These are phyloP conservation scores for Babylonia areolata DNA, from an alignment of 1,140 invertebrate species.

Conservation along the genomic window DNA sequence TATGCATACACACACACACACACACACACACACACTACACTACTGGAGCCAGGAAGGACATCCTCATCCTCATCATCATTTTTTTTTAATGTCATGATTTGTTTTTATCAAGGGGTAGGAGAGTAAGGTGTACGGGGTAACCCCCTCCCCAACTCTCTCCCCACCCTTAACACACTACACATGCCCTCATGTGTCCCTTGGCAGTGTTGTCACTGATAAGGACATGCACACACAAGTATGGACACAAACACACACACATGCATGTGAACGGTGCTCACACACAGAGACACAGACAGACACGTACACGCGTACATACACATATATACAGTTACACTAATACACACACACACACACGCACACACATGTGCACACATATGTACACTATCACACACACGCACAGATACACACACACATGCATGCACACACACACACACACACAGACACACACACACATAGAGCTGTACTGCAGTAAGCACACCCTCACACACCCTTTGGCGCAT, in stretches of 20 bases:
- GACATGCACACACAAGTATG: neutral
- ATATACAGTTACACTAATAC: neutral
- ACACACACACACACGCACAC: conserved; percentile 15
- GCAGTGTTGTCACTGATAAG: neutral
- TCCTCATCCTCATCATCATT: too few species aligned
- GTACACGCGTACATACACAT: neutral
- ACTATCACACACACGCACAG: neutral
- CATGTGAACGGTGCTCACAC: neutral
- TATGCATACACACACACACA: neutral
- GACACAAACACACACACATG: neutral
- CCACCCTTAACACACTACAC: too few species aligned
- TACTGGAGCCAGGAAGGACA: too few species aligned
- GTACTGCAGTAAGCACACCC: neutral
- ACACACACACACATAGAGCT: neutral
- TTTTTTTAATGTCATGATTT: too few species aligned
- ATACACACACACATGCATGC: neutral
- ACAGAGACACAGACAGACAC: neutral
- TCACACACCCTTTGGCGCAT: neutral
- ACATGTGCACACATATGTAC: neutral
- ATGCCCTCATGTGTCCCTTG: too few species aligned
- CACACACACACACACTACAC: neutral
- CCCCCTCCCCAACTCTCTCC: too few species aligned
- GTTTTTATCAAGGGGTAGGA: too few species aligned
- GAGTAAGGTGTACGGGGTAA: too few species aligned
- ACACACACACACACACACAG: neutral